phyloP scores from a whole-genome alignment of 2,797 vertebrate genomes.

The Hypotaenidia okinawae region DNA sequence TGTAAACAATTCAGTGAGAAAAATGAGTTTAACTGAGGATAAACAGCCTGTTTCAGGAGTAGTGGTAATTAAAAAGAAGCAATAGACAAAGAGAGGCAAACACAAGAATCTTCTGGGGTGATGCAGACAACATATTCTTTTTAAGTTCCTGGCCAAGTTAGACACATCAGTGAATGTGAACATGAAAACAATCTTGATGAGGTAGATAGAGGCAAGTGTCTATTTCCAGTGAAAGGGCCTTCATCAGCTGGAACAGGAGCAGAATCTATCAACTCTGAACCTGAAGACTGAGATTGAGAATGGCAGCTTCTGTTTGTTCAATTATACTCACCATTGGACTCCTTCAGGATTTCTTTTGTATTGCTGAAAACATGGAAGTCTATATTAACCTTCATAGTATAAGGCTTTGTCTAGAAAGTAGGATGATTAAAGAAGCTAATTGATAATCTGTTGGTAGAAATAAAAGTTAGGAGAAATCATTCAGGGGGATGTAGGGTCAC shows the following conservation, averaged over 20 bases:
- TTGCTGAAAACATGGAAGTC: neutral
- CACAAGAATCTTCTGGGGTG: neutral
- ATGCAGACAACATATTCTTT: neutral
- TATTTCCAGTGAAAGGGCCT: slow-evolving; percentile 48
- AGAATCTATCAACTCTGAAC: slow-evolving; percentile 47
- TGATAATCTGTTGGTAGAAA: neutral
- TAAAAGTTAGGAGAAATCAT: neutral
- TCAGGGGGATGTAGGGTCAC: neutral
- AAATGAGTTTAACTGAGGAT: neutral
- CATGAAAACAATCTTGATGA: slow-evolving; percentile 4
- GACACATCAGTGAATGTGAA: slow-evolving; percentile 7
- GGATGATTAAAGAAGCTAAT: neutral
- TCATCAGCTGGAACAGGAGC: slow-evolving; percentile 43
- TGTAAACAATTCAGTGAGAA: neutral
- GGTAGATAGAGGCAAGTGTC: neutral
- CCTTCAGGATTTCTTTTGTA: slow-evolving; percentile 31
- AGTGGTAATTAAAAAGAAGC: slow-evolving; percentile 40
- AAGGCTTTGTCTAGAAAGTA: neutral
- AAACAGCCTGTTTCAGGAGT: neutral
- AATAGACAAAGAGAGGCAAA: neutral
- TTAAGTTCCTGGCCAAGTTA: neutral
- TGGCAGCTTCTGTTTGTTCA: slow-evolving; percentile 46
- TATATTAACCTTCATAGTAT: neutral
- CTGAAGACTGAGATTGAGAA: neutral
- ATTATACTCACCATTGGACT: slow-evolving; percentile 13